phyloP scores from a whole-genome alignment of 2,888 invertebrate genomes.

The Petrolisthes cinctipes region DNA sequence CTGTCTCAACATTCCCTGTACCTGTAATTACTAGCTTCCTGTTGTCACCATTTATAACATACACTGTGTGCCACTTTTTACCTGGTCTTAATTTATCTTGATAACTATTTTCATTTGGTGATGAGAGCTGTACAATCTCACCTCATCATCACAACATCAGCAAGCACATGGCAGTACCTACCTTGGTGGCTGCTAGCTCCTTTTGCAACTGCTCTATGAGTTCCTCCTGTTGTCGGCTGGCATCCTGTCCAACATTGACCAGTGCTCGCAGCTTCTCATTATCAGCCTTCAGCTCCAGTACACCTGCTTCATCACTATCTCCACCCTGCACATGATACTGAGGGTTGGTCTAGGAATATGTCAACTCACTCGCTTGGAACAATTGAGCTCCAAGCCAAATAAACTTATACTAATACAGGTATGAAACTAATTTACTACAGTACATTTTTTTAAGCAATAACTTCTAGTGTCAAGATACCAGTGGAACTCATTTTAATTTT shows the following conservation, averaged over 20 bases:
- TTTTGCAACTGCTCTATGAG: slow-evolving; percentile 56
- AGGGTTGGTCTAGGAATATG: slow-evolving; percentile 50
- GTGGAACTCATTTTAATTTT: slow-evolving; percentile 1
- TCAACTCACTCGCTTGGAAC: slow-evolving; percentile 33
- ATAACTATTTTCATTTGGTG: not conserved
- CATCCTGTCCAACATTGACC: slow-evolving; percentile 55
- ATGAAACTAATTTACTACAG: not conserved
- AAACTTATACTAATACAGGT: not conserved
- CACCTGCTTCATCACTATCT: slow-evolving; percentile 41
- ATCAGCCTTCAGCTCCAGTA: slow-evolving; percentile 49
- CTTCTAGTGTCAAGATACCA: not conserved
- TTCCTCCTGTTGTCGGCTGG: slow-evolving; percentile 55
- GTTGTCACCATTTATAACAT: not conserved
- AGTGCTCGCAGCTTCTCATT: slow-evolving; percentile 54
- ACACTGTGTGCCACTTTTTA: not conserved
- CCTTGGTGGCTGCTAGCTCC: slow-evolving; percentile 57
- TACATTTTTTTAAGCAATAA: not conserved
- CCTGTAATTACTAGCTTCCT: slow-evolving; percentile 40
- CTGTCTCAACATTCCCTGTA: slow-evolving; percentile 9
- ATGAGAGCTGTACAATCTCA: not conserved
- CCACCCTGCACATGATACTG: slow-evolving; percentile 53
- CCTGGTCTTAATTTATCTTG: not conserved
- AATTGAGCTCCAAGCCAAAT: not conserved
- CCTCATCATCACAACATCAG: not conserved
- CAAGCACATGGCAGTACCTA: slow-evolving; percentile 29